Percentiles rank a stretch among this genome's conserved stretches.
Conservation (phyloP, 1,140 invertebrate species). For the Brachionus asplanchnoidis region DNA sequence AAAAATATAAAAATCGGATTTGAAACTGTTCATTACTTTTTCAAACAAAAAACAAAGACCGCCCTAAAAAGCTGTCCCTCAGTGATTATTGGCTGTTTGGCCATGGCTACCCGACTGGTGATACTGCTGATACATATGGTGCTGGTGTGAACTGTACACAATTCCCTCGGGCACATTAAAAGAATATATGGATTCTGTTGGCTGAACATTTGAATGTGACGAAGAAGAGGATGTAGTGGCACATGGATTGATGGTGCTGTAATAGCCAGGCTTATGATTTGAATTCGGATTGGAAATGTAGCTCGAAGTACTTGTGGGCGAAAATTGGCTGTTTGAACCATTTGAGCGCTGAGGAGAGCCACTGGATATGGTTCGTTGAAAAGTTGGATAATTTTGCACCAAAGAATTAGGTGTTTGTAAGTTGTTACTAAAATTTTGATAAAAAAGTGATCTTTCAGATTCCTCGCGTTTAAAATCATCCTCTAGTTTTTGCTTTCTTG, state of each 20-base stretch:
- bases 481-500: slow-evolving; percentile 35
- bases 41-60: neutral
- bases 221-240: slow-evolving; percentile 1
- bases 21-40: neutral
- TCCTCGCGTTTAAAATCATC: slow-evolving; percentile 41
- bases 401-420: neutral
- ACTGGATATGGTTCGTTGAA: neutral
- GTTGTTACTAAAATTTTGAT: slow-evolving; percentile 39
- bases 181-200: slow-evolving; percentile 15
- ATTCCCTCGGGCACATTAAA: neutral
- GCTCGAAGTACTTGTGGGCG: neutral
- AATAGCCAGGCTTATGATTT: neutral
- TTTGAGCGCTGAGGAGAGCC: neutral
- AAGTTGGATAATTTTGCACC: neutral
- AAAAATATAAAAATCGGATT: neutral
- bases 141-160: neutral
- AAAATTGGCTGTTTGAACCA: neutral
- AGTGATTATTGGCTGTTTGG: slow-evolving; percentile 11
- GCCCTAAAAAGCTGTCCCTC: neutral
- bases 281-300: slow-evolving; percentile 3
- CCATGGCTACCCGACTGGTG: neutral
- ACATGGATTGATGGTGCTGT: neutral
- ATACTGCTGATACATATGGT: neutral
- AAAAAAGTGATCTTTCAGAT: slow-evolving; percentile 4
- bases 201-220: slow-evolving; percentile 5